These are phyloP conservation scores for Spizaetus ornatus DNA, from an alignment of 2,113 vertebrate species.

Conservation along the genomic window DNA sequence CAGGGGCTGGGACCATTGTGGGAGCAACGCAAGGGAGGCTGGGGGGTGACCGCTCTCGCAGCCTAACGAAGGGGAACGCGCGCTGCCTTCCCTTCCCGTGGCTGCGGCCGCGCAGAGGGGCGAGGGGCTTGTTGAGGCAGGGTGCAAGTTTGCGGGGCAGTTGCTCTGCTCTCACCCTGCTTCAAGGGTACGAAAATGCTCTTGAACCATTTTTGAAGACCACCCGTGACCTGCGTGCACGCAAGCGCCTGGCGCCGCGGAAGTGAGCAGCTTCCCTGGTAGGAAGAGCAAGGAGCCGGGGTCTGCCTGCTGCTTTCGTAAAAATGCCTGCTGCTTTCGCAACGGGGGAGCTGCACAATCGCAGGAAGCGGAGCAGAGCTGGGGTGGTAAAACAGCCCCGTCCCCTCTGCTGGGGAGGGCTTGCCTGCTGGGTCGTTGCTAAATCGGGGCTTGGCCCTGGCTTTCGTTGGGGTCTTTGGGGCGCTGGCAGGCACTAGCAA, in stretches of 20 bases:
- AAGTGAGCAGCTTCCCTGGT: background rate
- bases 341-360: background rate
- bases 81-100: fast-evolving
- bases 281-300: fast-evolving
- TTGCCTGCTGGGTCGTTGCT: background rate
- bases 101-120: background rate
- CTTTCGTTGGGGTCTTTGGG: background rate
- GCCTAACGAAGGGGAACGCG: fast-evolving
- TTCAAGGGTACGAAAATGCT: fast-evolving
- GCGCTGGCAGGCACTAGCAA: fast-evolving
- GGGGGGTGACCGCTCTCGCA: fast-evolving
- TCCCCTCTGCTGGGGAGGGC: fast-evolving
- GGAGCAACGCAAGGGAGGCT: background rate
- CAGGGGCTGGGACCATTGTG: background rate
- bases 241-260: fast-evolving
- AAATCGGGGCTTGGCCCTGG: background rate
- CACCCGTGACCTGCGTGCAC: fast-evolving
- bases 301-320: background rate
- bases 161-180: background rate
- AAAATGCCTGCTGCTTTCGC: background rate
- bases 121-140: background rate
- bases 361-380: background rate
- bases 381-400: background rate
- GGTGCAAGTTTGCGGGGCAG: fast-evolving
- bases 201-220: background rate